These are phyloP conservation scores for Cyanocitta stelleri DNA, from an alignment of 2,113 vertebrate species.

Conservation along the genomic window DNA sequence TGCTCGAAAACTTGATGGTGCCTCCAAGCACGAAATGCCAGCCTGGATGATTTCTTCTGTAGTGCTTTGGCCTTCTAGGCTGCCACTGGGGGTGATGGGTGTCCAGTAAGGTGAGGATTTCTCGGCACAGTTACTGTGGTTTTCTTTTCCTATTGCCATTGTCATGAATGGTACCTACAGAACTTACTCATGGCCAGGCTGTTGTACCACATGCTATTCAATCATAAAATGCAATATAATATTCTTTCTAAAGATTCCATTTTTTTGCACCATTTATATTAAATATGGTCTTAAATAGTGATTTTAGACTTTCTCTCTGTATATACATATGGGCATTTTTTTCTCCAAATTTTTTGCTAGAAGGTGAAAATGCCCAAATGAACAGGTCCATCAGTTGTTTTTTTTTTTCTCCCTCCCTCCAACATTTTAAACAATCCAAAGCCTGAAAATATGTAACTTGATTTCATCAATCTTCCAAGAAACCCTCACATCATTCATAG, in stretches of 20 bases:
- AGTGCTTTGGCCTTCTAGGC: background rate
- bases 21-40: background rate
- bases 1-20: background rate
- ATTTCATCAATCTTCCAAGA: background rate
- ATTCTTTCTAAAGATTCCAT: background rate
- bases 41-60: background rate
- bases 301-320: background rate
- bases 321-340: background rate
- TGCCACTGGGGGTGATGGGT: background rate
- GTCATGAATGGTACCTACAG: background rate
- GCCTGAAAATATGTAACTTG: fast-evolving
- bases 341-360: background rate
- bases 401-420: background rate
- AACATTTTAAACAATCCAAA: background rate
- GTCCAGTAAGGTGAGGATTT: background rate
- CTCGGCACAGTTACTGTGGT: background rate
- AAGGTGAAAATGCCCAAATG: background rate
- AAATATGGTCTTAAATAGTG: background rate
- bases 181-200: background rate
- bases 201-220: background rate
- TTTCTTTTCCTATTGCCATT: background rate
- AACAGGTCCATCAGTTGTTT: background rate
- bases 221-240: background rate
- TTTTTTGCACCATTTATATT: background rate
- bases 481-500: fast-evolving